Evolutionary conservation across 1,140 invertebrate species (phyloP).

Genomic region (Halyomorpha halys): DNA sequence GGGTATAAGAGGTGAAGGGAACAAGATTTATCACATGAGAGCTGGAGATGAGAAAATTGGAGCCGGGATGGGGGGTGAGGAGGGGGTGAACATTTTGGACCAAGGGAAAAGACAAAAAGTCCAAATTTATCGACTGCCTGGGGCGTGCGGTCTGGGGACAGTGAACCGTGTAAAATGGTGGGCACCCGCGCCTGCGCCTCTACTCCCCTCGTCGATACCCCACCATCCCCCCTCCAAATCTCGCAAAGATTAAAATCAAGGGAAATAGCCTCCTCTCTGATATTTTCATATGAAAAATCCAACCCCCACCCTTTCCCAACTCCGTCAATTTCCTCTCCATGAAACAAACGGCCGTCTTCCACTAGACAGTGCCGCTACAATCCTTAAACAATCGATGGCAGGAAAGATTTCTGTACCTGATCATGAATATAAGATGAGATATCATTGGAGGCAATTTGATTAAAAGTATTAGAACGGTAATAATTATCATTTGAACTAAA

Average conservation of each 20-base stretch:
- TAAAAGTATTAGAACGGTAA: too few relatives aligned
- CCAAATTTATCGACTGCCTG: slow-evolving; percentile 10
- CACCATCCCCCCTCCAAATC: slow-evolving; percentile 4
- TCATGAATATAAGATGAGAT: too few relatives aligned
- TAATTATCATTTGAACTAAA: too few relatives aligned
- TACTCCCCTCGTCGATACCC: not conserved
- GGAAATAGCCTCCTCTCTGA: not conserved
- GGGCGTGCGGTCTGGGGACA: slow-evolving; percentile 1
- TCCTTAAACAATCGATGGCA: too few relatives aligned
- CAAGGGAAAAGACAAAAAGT: slow-evolving; percentile 7
- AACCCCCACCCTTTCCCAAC: not conserved
- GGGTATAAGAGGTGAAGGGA: too few relatives aligned
- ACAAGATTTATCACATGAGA: too few relatives aligned
- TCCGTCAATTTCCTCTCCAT: not conserved
- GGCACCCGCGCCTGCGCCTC: not conserved
- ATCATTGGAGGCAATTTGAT: too few relatives aligned
- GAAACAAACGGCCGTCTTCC: too few relatives aligned
- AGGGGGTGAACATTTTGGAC: slow-evolving; percentile 1
- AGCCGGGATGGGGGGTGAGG: not conserved
- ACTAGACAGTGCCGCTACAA: too few relatives aligned
- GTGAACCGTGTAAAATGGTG: slow-evolving; percentile 11
- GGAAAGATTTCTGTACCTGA: too few relatives aligned
- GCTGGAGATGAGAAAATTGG: not conserved
- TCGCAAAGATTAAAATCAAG: slow-evolving; percentile 12
- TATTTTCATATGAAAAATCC: not conserved